A percentile compares a stretch with the other conserved stretches of the same genome.
phyloP scores from a whole-genome alignment of 2,888 invertebrate genomes.

The Cacoxenus indagator region DNA sequence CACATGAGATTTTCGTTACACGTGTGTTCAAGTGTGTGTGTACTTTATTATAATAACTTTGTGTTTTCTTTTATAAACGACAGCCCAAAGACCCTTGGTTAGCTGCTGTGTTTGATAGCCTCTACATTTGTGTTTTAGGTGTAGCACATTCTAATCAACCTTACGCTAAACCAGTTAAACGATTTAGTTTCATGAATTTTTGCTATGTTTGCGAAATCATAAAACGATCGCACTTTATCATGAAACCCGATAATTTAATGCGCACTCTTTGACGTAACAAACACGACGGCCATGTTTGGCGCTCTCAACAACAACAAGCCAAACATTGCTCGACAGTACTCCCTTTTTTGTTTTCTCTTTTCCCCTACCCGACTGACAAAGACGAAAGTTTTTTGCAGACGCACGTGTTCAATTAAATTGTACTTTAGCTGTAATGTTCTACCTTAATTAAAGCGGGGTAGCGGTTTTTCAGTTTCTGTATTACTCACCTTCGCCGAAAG shows the following conservation, averaged over 20 bases:
- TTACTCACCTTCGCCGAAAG: constrained; percentile 46
- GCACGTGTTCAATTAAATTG: neutral
- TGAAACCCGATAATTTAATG: neutral
- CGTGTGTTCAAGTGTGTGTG: neutral
- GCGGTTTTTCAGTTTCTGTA: too few relatives aligned
- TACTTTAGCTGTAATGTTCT: too few relatives aligned
- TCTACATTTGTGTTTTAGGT: neutral
- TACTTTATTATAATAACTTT: neutral
- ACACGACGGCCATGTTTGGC: too few relatives aligned
- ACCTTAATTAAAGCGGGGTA: too few relatives aligned
- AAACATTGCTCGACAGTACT: neutral
- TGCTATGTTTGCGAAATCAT: constrained; percentile 1
- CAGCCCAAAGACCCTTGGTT: neutral
- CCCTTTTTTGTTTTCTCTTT: neutral
- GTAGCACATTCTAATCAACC: neutral
- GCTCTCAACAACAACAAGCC: neutral
- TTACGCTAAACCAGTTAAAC: neutral
- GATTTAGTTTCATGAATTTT: too few relatives aligned
- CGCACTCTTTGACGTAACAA: neutral
- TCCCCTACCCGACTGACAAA: too few relatives aligned
- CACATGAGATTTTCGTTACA: constrained; percentile 30
- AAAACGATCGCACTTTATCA: neutral
- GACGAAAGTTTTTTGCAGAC: neutral
- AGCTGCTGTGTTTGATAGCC: neutral
- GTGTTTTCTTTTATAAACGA: neutral